Evolutionary conservation across 1,140 invertebrate genomes (phyloP).

Genomic region (Rhynchophorus ferrugineus): DNA sequence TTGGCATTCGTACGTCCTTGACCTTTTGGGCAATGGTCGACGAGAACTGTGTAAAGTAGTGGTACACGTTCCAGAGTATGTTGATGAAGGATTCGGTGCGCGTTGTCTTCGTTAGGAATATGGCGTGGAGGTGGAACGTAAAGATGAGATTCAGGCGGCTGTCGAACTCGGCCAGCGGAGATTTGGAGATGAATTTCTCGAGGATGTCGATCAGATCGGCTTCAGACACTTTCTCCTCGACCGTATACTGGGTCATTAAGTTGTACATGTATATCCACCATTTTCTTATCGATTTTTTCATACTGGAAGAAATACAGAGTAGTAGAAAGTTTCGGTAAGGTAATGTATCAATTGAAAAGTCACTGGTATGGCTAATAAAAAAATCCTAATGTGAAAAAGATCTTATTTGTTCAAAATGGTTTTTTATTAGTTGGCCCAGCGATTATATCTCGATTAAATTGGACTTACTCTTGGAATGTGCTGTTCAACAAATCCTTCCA

Average conservation of each 20-base stretch:
- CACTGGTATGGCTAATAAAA: neutral
- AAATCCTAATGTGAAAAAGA: neutral
- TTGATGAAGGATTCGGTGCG: conserved; percentile 50
- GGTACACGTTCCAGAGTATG: conserved; percentile 77
- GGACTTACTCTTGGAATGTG: conserved; percentile 43
- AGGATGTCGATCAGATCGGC: conserved; percentile 50
- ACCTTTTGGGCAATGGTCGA: conserved; percentile 56
- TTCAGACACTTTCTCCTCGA: conserved; percentile 26
- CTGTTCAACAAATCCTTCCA: conserved; percentile 75
- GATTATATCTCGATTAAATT: too few relatives aligned
- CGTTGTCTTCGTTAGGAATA: conserved; percentile 44
- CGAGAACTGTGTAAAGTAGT: conserved; percentile 78
- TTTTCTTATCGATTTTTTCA: conserved; percentile 57
- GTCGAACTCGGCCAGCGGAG: conserved; percentile 76
- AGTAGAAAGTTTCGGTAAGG: neutral
- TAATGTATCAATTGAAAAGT: neutral
- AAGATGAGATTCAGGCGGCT: conserved; percentile 70
- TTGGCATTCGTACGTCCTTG: conserved; percentile 59
- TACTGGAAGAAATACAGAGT: conserved; percentile 39
- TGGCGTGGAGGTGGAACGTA: conserved; percentile 68
- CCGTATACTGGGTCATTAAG: conserved; percentile 39
- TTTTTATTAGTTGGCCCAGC: too few relatives aligned
- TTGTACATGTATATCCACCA: conserved; percentile 89
- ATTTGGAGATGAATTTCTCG: conserved; percentile 77
- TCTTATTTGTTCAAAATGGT: too few relatives aligned